Percentiles rank a stretch among this genome's conserved stretches.
These are phyloP conservation scores for Eristalis pertinax DNA, from an alignment of 2,888 invertebrate genomes.

Conservation along the genomic window DNA sequence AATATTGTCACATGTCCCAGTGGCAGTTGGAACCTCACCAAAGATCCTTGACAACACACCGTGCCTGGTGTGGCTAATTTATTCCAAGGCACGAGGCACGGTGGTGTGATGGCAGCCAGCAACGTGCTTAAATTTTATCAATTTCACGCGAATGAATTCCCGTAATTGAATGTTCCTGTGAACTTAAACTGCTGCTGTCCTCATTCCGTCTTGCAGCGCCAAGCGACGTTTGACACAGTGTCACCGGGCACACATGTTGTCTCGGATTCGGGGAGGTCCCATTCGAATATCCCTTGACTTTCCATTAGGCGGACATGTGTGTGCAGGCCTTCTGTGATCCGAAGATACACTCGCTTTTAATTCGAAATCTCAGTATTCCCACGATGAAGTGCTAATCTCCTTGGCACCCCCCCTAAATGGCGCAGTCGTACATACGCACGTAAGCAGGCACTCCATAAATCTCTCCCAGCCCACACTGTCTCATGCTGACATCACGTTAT, in stretches of 20 bases:
- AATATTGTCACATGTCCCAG: slow-evolving; percentile 25
- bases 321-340: not conserved
- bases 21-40: slow-evolving; percentile 6
- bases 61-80: slow-evolving; percentile 26
- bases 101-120: not conserved
- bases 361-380: not conserved
- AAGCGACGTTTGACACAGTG: not conserved
- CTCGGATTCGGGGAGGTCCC: not conserved
- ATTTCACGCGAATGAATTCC: slow-evolving; percentile 18
- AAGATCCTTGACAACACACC: slow-evolving; percentile 21
- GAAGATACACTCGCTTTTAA: not conserved
- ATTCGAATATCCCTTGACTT: too few species aligned
- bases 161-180: not conserved
- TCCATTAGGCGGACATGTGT: not conserved
- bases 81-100: slow-evolving; percentile 15
- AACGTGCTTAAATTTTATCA: slow-evolving; percentile 14
- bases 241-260: not conserved
- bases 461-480: not conserved
- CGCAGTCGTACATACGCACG: not conserved
- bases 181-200: too few species aligned
- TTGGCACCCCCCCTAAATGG: not conserved
- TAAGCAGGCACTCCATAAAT: not conserved
- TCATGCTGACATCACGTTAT: slow-evolving; percentile 1
- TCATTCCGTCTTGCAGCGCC: too few species aligned
- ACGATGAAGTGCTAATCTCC: not conserved